phyloP scores from a whole-genome alignment of 2,888 invertebrate genomes.

The Strigamia transsilvanica region DNA sequence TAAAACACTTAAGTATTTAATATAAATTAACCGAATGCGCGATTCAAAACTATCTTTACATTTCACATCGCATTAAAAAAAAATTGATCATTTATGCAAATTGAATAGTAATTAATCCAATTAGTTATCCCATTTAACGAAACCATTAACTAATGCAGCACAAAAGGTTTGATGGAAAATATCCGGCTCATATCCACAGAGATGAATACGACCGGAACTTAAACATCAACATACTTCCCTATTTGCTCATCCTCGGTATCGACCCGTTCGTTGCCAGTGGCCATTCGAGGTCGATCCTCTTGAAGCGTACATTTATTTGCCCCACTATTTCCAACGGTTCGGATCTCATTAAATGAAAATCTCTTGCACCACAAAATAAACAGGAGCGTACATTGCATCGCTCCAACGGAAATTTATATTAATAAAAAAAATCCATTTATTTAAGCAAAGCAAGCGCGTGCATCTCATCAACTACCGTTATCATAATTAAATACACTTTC shows the following conservation, averaged over 20 bases:
- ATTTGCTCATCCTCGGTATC: constrained; percentile 27
- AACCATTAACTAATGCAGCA: background rate
- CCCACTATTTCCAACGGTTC: background rate
- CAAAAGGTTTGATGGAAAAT: background rate
- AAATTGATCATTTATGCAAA: background rate
- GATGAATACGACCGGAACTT: background rate
- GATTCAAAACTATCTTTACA: background rate
- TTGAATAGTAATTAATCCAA: constrained; percentile 24
- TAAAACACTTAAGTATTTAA: constrained; percentile 14
- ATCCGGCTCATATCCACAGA: background rate
- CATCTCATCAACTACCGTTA: constrained; percentile 16
- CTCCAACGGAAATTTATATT: background rate
- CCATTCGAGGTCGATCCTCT: constrained; percentile 19
- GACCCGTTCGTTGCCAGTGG: background rate
- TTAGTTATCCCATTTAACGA: background rate
- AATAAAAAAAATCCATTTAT: background rate
- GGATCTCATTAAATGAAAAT: constrained; percentile 6
- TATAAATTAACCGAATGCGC: background rate
- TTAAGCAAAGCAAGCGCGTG: constrained; percentile 27
- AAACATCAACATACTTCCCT: constrained; percentile 18
- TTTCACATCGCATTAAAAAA: background rate
- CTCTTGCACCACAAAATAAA: background rate
- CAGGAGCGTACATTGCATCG: no score
- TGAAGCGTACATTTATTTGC: constrained; percentile 13
- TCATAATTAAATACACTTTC: constrained; percentile 37